Evolutionary conservation across 2,113 vertebrate species (phyloP).

Genomic region (Beaufortia kweichowensis): DNA sequence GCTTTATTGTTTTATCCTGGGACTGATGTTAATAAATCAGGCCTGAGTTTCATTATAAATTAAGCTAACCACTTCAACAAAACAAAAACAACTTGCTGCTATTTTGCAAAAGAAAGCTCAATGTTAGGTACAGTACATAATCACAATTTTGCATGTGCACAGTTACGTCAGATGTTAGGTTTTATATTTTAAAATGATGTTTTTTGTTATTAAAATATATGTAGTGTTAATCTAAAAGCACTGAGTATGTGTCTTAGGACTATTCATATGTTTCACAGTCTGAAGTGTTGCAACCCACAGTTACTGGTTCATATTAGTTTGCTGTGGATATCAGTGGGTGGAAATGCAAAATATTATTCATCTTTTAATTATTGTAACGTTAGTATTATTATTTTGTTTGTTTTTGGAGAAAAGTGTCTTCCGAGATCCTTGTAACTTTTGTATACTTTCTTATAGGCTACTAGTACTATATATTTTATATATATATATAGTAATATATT

Average conservation of each 20-base stretch:
- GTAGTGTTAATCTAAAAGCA: conserved; percentile 23
- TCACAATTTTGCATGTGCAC: neutral
- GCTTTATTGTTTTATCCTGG: neutral
- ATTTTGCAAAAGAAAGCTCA: conserved; percentile 18
- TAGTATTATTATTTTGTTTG: neutral
- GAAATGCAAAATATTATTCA: neutral
- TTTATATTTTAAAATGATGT: neutral
- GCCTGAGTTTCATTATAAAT: neutral
- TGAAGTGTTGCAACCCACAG: conserved; percentile 23
- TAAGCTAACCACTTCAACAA: conserved; percentile 49
- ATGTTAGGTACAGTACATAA: neutral
- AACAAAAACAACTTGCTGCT: conserved; percentile 56
- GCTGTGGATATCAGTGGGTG: conserved; percentile 25
- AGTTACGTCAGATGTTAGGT: neutral
- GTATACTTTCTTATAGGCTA: conserved; percentile 2
- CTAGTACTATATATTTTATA: conserved; percentile 59
- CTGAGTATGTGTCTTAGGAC: conserved; percentile 7
- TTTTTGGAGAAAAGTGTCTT: conserved; percentile 9
- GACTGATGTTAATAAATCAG: neutral
- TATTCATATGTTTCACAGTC: neutral
- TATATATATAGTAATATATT: conserved; percentile 5
- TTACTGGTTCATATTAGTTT: conserved; percentile 4
- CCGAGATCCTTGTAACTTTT: conserved; percentile 34
- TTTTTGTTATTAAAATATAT: neutral
- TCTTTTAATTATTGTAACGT: neutral